Percentiles rank a stretch among this genome's conserved stretches.
phyloP scores from a whole-genome alignment of 2,113 vertebrate genomes.

The chimpanzee (Pan troglodytes) region DNA sequence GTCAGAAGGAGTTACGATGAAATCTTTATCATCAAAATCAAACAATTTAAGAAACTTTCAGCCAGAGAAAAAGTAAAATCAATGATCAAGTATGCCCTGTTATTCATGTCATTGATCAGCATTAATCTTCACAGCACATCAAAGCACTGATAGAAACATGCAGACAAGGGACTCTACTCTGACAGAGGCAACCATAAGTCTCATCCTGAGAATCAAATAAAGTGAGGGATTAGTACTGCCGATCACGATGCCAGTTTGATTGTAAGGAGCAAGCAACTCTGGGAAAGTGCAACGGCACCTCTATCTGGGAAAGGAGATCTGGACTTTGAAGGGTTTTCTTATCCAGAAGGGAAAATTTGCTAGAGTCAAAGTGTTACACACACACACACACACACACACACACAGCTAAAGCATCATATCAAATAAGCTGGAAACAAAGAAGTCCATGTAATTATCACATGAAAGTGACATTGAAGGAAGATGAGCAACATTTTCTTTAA shows the following conservation, averaged over 20 bases:
- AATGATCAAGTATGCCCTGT: neutral
- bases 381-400: neutral
- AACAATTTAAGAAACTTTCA: neutral
- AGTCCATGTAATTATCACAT: neutral
- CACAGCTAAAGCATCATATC: neutral
- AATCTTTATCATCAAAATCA: constrained; percentile 5
- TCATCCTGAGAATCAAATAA: neutral
- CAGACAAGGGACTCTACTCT: neutral
- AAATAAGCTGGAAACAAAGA: neutral
- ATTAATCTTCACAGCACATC: neutral
- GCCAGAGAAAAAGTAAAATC: constrained; percentile 28
- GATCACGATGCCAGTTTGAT: neutral
- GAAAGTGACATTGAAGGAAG: neutral
- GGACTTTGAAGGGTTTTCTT: neutral
- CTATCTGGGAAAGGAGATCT: neutral
- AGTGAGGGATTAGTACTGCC: neutral
- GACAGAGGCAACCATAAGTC: neutral
- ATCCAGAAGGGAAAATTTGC: neutral
- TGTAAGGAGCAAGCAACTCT: neutral
- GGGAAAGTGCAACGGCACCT: neutral
- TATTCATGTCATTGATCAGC: neutral
- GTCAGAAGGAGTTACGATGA: neutral
- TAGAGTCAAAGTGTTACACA: neutral
- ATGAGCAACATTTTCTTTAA: neutral
- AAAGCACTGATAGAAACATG: neutral